Percentiles rank a stretch among this genome's conserved stretches.
Conservation (phyloP, 2,113 vertebrate genomes). For the Mohoua ochrocephala region DNA sequence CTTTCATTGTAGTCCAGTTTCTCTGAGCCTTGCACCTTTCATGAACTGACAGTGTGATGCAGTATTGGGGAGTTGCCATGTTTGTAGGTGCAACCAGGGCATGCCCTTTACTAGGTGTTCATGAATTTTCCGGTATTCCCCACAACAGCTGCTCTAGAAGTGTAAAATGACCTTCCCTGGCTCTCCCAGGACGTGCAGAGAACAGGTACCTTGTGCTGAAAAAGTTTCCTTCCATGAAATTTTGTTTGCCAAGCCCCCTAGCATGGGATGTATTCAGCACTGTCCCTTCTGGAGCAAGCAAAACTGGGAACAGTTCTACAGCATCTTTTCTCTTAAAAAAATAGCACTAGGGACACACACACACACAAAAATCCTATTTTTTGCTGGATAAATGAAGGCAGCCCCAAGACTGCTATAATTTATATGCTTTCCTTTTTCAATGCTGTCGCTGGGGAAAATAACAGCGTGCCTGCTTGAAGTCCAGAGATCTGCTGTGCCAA, state of each 20-base stretch:
- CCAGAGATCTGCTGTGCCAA: neutral
- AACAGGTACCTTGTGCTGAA: neutral
- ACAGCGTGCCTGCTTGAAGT: neutral
- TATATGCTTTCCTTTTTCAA: neutral
- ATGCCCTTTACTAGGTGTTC: neutral
- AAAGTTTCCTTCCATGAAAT: neutral
- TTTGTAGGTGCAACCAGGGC: neutral
- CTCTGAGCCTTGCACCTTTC: neutral
- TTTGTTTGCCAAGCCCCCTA: neutral
- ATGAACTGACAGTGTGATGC: neutral
- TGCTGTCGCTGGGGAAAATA: neutral
- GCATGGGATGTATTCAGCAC: neutral
- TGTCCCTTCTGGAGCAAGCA: neutral
- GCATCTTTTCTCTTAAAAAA: neutral
- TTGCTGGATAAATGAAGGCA: neutral
- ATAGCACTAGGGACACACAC: neutral
- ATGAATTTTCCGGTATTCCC: neutral
- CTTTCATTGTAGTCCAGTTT: neutral
- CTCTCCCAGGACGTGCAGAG: neutral
- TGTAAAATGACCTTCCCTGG: neutral
- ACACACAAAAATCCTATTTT: neutral
- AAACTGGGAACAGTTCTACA: neutral
- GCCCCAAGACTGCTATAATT: neutral
- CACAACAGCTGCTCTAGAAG: neutral
- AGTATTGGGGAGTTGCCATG: fast-evolving